These are phyloP conservation scores for Phrynocephalus versicolor DNA, from an alignment of 2,113 vertebrate genomes.

Conservation along the genomic window DNA sequence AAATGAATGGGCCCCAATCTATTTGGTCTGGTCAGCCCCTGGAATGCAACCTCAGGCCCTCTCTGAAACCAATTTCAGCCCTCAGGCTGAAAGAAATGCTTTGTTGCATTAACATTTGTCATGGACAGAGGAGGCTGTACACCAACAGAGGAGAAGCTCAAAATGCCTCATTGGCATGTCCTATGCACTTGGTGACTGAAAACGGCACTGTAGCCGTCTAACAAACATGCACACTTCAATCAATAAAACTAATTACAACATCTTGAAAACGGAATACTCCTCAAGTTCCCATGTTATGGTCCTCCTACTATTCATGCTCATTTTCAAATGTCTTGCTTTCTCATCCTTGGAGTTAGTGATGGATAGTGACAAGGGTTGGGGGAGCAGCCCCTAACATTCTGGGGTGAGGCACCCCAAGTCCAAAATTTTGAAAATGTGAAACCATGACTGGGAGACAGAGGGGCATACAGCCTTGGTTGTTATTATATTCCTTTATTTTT, in stretches of 20 bases:
- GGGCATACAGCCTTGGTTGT: background rate
- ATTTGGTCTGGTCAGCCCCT: background rate
- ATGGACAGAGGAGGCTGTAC: no score
- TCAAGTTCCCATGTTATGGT: background rate
- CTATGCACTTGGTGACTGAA: background rate
- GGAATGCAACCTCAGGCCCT: no score
- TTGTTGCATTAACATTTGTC: no score
- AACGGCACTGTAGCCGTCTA: background rate
- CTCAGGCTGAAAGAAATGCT: no score
- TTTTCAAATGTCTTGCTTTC: background rate
- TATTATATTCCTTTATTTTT: background rate
- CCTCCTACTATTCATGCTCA: background rate
- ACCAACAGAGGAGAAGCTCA: background rate
- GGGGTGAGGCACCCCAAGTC: no score
- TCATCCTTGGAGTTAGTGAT: background rate
- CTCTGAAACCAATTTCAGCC: no score
- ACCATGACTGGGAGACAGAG: no score
- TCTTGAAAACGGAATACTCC: background rate
- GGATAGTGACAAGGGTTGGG: no score
- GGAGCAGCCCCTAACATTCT: no score
- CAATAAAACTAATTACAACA: background rate
- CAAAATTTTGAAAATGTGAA: no score
- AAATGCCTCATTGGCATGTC: background rate
- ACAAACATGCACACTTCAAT: background rate
- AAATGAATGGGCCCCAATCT: no score